Evolutionary conservation across 2,888 invertebrate species (phyloP), one percentile per base, ranked within the genome.

Genomic region (Tachina grossa): DNA sequence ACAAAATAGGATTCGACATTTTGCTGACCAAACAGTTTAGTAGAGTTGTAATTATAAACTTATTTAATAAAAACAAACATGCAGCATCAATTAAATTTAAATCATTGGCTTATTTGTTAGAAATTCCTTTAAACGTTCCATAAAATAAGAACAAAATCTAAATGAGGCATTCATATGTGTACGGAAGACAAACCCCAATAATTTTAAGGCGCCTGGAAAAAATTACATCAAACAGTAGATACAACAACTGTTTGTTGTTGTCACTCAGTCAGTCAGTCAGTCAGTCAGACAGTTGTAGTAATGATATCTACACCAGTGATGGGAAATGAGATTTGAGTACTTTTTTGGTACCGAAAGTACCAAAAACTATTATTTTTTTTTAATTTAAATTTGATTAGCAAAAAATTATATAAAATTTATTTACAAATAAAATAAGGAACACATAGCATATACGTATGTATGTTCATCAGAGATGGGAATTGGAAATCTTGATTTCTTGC

Each of bases 71-170:
- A 11, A 13, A 45, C 8, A 61, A 76, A 74, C 13, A 6, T 22
- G 47, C 72, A 68, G 41, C 65, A 61, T 13, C 75, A 84, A 84
- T 84, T 80, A 80, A 76, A 43, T 80, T 69, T 45, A 71, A 80
- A 79, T 79, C 71, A 76, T 19, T 75, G 63, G 45, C 19, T 71
- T 45, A 80, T 80, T 59, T 80, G 76, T 76, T 84, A 75, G 69
- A 84, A 76, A 51, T 79, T 80, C 53, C 53, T 68, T 61, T 61
- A 65, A 75, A 69, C 51, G 74, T 43, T 65, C 11, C 79, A 69
- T 65, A 31, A 31, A 57, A 31, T 39, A 57, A 57, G 31, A 4
- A 57, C 31, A 39, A 31, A 13, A 57, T 22, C 14, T 57, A 59
- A 41, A 59, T 59, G 43, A 79, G 69, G 49, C 43, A 59, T n/a